Evolutionary conservation across 2,797 vertebrate genomes (phyloP).

Genomic region (Ambastaia sidthimunki): DNA sequence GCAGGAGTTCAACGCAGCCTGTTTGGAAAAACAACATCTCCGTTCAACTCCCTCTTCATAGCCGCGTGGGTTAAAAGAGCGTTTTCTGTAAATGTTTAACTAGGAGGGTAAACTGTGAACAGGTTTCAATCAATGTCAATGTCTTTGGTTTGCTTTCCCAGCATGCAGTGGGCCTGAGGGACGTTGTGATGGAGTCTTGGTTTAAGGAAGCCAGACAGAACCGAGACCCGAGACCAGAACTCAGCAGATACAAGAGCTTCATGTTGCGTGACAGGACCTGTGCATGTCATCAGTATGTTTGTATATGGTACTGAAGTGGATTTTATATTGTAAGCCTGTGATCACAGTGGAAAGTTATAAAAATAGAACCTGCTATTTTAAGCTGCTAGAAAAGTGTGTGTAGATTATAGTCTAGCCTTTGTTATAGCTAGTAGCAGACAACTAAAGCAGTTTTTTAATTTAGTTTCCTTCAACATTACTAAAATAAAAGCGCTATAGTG

Average conservation of each 20-base stretch:
- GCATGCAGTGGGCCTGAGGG: constrained; percentile 20
- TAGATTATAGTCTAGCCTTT: background rate
- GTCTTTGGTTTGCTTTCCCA: constrained; percentile 53
- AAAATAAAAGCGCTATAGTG: background rate
- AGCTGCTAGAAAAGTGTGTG: constrained; percentile 12
- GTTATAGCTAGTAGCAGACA: constrained; percentile 4
- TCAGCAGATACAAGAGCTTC: constrained; percentile 22
- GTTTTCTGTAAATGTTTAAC: constrained; percentile 58
- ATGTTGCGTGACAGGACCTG: constrained; percentile 6
- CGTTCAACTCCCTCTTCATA: constrained; percentile 32
- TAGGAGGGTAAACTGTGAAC: constrained; percentile 53
- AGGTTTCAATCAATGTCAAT: constrained; percentile 56
- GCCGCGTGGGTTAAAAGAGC: constrained; percentile 34
- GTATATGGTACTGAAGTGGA: constrained; percentile 8
- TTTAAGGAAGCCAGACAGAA: constrained; percentile 11
- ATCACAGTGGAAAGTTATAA: constrained; percentile 4
- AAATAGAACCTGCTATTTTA: constrained; percentile 8
- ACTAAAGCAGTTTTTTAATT: background rate
- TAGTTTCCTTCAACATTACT: background rate
- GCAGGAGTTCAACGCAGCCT: constrained; percentile 39
- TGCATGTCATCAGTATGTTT: constrained; percentile 10
- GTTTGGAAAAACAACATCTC: constrained; percentile 53
- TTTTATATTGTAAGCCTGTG: constrained; percentile 26
- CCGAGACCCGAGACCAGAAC: constrained; percentile 3
- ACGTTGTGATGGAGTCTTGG: constrained; percentile 24